Evolutionary conservation across 2,797 vertebrate genomes (phyloP), one percentile per base, ranked within the genome.

Genomic region (Psittacula echo): DNA sequence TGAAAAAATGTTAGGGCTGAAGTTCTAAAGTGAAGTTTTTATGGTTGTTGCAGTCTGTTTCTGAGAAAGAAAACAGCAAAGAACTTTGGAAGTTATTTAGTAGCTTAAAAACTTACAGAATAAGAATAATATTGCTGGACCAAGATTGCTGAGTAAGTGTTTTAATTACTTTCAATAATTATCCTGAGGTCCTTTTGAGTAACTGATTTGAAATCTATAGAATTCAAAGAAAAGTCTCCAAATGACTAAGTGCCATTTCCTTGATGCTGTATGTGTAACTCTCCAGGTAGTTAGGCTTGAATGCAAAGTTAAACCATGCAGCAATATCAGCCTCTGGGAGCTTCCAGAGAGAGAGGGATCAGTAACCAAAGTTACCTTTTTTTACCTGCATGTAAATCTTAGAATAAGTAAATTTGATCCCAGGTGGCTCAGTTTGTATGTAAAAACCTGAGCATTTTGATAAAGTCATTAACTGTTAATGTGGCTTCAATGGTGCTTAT

Each of bases 351-450:
- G 18, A 87, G 30, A n/a, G 19, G 29, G 9, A 50, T 27, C 45
- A 34, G 30, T 60, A 47, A 9, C 50, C 68, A 45, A 54, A 65
- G 45, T 83, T 47, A 22, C 37, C 7, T 41, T 53, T 73, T 72
- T 66, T 60, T 22, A 39, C 26, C 39, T 58, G 26, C 10, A 2
- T 67, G 3, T 72, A 64, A 67, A 32, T 76, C 37, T 68, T 73
- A 20, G 10, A 62, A 77, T 39, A 85, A 92, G 44, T 85, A 90
- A 90, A 79, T 54, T 27, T 64, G 37, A 73, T 37, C 45, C 14
- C 0, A 0, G 3, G 6, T 81, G 68, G 7, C 39, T 84, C 79
- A 37, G 41, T 61, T 72, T 11, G 15, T 68, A 11, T 10, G 3
- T 75, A 48, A 83, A 94, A 90, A 72, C 15, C 4, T 75, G 9